Percentiles rank a stretch among this genome's conserved stretches.
Evolutionary conservation across 2,113 vertebrate genomes (phyloP).

Genomic region (Ptychochromis oligacanthus): DNA sequence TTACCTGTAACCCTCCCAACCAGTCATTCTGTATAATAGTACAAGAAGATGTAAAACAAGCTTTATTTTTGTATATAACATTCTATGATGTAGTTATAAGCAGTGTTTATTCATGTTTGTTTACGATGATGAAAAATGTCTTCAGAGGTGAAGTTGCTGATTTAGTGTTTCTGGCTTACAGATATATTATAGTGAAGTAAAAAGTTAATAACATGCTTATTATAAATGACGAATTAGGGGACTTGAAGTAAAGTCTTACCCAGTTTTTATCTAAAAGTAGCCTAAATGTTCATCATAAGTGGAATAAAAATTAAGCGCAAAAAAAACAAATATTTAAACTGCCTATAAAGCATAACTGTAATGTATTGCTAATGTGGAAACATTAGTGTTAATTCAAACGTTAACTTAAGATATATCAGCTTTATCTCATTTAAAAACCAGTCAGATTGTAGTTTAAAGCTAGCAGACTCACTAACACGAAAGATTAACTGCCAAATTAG

Average conservation of each 20-base stretch:
- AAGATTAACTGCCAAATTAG: conserved; percentile 39
- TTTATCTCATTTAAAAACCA: background rate
- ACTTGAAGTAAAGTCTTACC: background rate
- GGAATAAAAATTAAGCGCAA: background rate
- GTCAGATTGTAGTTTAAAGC: background rate
- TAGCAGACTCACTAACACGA: conserved; percentile 5
- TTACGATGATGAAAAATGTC: background rate
- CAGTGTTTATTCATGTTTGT: conserved; percentile 5
- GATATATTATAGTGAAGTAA: background rate
- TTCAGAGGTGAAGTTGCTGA: background rate
- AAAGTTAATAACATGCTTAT: background rate
- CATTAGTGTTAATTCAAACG: background rate
- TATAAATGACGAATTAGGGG: background rate
- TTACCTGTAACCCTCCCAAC: background rate
- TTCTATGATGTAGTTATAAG: background rate
- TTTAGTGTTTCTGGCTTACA: background rate
- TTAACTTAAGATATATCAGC: background rate
- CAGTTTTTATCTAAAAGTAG: background rate
- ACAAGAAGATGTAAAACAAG: background rate
- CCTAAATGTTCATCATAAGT: conserved; percentile 1
- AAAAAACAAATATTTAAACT: background rate
- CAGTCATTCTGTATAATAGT: background rate
- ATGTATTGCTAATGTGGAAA: background rate
- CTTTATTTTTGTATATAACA: conserved; percentile 16
- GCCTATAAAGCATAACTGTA: background rate